Conservation (phyloP, 2,888 invertebrate species). For the Cetonia aurata region DNA sequence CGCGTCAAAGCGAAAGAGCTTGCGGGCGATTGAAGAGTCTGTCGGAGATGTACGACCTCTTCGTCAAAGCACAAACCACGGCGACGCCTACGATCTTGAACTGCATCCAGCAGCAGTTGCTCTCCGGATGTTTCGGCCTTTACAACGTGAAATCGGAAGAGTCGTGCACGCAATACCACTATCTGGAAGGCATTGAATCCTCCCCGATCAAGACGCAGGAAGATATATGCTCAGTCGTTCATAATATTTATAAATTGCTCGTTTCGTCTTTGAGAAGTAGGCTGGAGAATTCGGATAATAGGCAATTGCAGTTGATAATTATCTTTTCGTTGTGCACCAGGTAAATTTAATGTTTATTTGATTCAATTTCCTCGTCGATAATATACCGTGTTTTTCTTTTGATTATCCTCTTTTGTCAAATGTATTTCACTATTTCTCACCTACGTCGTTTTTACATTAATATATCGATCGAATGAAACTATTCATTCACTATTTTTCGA, state of each 20-base stretch:
- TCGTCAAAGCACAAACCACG: slow-evolving; percentile 57
- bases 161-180: slow-evolving; percentile 68
- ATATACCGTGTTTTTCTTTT: too few species aligned
- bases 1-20: slow-evolving; percentile 61
- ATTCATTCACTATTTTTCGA: too few species aligned
- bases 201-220: slow-evolving; percentile 68
- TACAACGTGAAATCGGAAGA: slow-evolving; percentile 62
- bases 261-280: slow-evolving; percentile 66
- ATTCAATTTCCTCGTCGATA: background rate
- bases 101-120: slow-evolving; percentile 68
- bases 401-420: background rate
- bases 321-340: slow-evolving; percentile 71
- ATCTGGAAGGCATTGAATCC: slow-evolving; percentile 71
- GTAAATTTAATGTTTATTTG: slow-evolving; percentile 9
- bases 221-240: slow-evolving; percentile 69
- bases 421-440: too few species aligned
- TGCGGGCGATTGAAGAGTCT: slow-evolving; percentile 60
- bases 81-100: slow-evolving; percentile 59
- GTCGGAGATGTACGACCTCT: slow-evolving; percentile 61
- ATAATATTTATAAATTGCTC: slow-evolving; percentile 69
- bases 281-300: slow-evolving; percentile 56
- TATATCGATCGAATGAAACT: too few species aligned
- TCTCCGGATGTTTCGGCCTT: slow-evolving; percentile 71
- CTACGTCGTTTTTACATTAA: too few species aligned
- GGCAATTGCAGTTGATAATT: slow-evolving; percentile 67